Base-by-base conservation (phyloP, 2,888 invertebrate genomes). In the Nymphalis urticae region DNA sequence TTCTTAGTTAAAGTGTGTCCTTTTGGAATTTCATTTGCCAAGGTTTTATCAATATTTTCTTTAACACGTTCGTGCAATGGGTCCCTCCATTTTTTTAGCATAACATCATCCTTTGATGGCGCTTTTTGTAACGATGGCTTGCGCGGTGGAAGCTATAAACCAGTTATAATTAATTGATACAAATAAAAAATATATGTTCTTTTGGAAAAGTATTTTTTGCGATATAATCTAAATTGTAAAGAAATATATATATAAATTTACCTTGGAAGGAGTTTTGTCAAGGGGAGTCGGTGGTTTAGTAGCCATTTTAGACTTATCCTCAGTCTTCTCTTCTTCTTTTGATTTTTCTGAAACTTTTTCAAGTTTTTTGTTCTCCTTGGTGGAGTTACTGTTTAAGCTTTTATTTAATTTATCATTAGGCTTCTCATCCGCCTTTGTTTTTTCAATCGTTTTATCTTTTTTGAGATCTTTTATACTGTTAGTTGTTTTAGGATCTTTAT, bases 1-100 rank as follows among this genome's bases (percentile, higher is more conserved):
- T 93, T 93, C 76, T 93, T 93, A 21, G 91, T 93, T 58, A 93
- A 82, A 7, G 93, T 93, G 76, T 93, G 93, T 62, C 93, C 93
- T 76, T 93, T 93, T 1, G 93, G 93, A 24, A 86, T 80, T 72
- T 93, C 93, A 75, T 93, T 92, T 24, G 86, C 87, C 48, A 93
- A 77, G 24, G 93, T 93, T 78, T 92, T 93, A 78, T 93, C 93
- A 67, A 93, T 93, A 72, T 92, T 93, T 66, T 93, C 93, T 80
- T 93, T 93, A 48, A 92, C 93, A 60, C 93, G 86, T 74, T 93
- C 93, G 74, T 90, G 90, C 24, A 93, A 81, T 10, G 93, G 93
- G 69, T 93, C 93, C 69, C 93, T 85, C 93, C 93, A 93, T 84
- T 93, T 93, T 78, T 93, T 93, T 42, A 90, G 84, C 24, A 86